These are phyloP conservation scores for Brachycybe producta DNA, from an alignment of 2,888 invertebrate species.

Conservation along the genomic window DNA sequence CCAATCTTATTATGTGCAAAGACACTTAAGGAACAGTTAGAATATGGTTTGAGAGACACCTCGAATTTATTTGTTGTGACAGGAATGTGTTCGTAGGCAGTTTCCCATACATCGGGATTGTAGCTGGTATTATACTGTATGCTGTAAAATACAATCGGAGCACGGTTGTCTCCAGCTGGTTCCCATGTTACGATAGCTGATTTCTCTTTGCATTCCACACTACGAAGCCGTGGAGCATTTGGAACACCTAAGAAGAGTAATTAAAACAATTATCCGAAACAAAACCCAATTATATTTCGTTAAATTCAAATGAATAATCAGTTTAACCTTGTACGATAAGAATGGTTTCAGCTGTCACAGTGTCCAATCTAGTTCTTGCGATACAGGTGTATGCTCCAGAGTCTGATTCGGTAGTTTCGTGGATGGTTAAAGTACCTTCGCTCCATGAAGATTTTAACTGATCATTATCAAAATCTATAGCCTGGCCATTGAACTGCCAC, in stretches of 20 bases:
- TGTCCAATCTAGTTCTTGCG: slow-evolving; percentile 77
- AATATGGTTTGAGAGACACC: slow-evolving; percentile 66
- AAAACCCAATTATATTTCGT: too few species aligned
- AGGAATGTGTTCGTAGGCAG: slow-evolving; percentile 59
- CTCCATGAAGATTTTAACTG: slow-evolving; percentile 60
- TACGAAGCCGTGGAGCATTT: slow-evolving; percentile 59
- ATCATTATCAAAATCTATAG: slow-evolving; percentile 76
- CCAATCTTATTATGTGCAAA: slow-evolving; percentile 89
- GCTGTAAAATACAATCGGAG: slow-evolving; percentile 77
- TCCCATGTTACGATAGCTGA: slow-evolving; percentile 73
- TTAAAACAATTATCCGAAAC: too few species aligned
- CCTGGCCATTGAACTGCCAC: slow-evolving; percentile 76
- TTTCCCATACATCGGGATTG: slow-evolving; percentile 83
- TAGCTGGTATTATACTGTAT: slow-evolving; percentile 90
- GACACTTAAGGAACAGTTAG: slow-evolving; percentile 90
- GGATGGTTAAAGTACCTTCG: slow-evolving; percentile 86
- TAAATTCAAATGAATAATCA: not conserved
- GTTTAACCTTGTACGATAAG: slow-evolving; percentile 71
- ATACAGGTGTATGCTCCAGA: slow-evolving; percentile 91
- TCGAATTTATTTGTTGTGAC: slow-evolving; percentile 43
- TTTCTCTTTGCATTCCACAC: slow-evolving; percentile 53
- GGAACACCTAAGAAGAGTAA: slow-evolving; percentile 58
- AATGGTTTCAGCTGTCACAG: slow-evolving; percentile 69
- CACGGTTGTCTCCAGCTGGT: slow-evolving; percentile 86
- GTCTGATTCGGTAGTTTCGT: slow-evolving; percentile 85